Evolutionary conservation across 2,113 vertebrate species (phyloP).

Genomic region (Atrichornis clamosus): DNA sequence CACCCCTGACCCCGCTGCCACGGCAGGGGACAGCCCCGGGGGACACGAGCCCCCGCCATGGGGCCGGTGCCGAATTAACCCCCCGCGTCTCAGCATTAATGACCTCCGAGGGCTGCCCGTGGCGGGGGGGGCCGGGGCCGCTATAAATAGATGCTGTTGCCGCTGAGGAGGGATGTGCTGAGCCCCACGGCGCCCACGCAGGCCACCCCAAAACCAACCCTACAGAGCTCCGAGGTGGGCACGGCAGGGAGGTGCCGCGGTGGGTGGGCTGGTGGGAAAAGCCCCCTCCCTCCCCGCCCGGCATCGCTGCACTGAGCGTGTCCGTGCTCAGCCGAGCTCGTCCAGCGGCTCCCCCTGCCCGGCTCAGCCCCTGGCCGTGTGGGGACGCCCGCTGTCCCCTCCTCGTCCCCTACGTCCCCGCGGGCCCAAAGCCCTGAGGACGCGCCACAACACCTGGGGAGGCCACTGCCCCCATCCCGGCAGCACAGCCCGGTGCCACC

Average conservation of each 20-base stretch:
- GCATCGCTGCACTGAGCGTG: rapidly evolving
- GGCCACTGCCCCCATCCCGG: rapidly evolving
- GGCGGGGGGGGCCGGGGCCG: neutral
- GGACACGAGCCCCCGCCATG: neutral
- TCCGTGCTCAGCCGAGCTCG: neutral
- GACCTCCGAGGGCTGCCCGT: neutral
- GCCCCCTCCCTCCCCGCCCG: neutral
- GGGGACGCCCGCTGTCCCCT: neutral
- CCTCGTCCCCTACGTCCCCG: neutral
- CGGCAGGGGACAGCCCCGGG: neutral
- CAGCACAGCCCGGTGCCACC: neutral
- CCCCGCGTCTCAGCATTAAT: neutral
- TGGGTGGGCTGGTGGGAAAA: neutral
- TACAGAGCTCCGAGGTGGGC: neutral
- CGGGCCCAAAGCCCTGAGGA: neutral
- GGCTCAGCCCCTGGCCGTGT: rapidly evolving
- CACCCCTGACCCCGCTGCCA: neutral
- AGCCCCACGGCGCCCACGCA: neutral
- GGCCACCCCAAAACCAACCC: neutral
- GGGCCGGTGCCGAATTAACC: neutral
- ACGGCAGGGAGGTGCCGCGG: neutral
- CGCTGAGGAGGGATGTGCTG: neutral
- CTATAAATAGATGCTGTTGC: conserved; percentile 40
- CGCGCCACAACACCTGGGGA: rapidly evolving
- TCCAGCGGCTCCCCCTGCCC: rapidly evolving